These are phyloP conservation scores for Mythimna impura DNA, from an alignment of 2,888 invertebrate species.

Conservation along the genomic window DNA sequence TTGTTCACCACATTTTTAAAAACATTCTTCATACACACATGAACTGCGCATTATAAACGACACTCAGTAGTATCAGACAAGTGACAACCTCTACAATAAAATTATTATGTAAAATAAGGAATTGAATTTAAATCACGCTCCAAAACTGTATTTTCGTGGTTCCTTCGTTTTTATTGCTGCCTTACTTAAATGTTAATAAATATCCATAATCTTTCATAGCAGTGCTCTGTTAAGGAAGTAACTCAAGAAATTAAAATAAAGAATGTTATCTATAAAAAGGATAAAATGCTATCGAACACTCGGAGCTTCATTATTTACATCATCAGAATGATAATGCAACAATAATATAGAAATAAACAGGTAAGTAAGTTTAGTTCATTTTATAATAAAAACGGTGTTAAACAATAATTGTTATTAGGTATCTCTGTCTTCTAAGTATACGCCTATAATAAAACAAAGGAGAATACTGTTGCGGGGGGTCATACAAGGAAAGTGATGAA, in stretches of 20 bases:
- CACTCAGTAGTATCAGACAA: constrained; percentile 10
- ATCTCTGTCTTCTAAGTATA: not conserved
- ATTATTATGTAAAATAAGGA: constrained; percentile 4
- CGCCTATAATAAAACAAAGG: not conserved
- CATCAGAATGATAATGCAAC: constrained; percentile 13
- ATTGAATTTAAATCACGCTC: constrained; percentile 21
- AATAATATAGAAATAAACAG: not conserved
- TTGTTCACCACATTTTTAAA: constrained; percentile 60
- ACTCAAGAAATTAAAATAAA: constrained; percentile 4
- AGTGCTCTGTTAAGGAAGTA: constrained; percentile 9
- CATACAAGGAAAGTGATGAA: constrained; percentile 20
- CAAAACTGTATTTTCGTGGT: not conserved
- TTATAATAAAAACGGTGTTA: not conserved
- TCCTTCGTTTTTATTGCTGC: constrained; percentile 13
- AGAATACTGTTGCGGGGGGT: not conserved
- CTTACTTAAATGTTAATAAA: constrained; percentile 19
- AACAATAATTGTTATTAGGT: not conserved
- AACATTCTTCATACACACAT: constrained; percentile 49
- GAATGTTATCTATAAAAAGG: constrained; percentile 16
- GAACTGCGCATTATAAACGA: constrained; percentile 31
- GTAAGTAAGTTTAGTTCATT: not conserved
- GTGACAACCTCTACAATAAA: constrained; percentile 10
- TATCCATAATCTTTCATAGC: not conserved
- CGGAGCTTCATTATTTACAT: constrained; percentile 14
- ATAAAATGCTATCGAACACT: constrained; percentile 2